These are phyloP conservation scores for Zygothrica quintamaculata DNA, from an alignment of 2,888 invertebrate species.

Conservation along the genomic window DNA sequence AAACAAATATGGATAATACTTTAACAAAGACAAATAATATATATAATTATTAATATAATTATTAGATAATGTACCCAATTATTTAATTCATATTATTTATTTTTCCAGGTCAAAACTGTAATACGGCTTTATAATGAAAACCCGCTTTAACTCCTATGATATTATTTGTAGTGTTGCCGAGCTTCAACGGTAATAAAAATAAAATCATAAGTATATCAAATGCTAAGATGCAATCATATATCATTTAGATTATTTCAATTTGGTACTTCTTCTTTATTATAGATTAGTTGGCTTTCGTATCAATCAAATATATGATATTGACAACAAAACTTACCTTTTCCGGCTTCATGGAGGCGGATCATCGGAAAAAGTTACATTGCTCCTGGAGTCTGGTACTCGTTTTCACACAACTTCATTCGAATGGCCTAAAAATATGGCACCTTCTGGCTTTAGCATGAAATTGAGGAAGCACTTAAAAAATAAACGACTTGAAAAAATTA, in stretches of 20 bases:
- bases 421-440: slow-evolving; percentile 98
- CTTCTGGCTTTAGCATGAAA: slow-evolving; percentile 99
- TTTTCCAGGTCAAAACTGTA: too few relatives aligned
- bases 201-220: too few relatives aligned
- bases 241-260: slow-evolving; percentile 15
- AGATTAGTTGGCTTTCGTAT: slow-evolving; percentile 96
- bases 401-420: slow-evolving; percentile 98
- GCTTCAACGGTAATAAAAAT: slow-evolving; percentile 89
- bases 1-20: too few relatives aligned
- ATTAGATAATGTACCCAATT: too few relatives aligned
- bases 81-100: too few relatives aligned
- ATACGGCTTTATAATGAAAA: slow-evolving; percentile 89
- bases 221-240: too few relatives aligned
- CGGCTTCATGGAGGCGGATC: slow-evolving; percentile 94
- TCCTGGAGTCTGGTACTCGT: slow-evolving; percentile 97
- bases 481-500: slow-evolving; percentile 94
- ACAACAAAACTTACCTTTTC: slow-evolving; percentile 97
- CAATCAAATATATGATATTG: slow-evolving; percentile 98
- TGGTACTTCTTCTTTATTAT: slow-evolving; percentile 65
- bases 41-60: too few relatives aligned
- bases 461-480: slow-evolving; percentile 98
- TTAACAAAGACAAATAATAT: too few relatives aligned
- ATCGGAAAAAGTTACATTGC: slow-evolving; percentile 91
- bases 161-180: slow-evolving; percentile 95
- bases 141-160: slow-evolving; percentile 96